Percentiles rank a stretch among this genome's conserved stretches.
Evolutionary conservation across 2,113 vertebrate genomes (phyloP).

Genomic region (Siniperca knerii): DNA sequence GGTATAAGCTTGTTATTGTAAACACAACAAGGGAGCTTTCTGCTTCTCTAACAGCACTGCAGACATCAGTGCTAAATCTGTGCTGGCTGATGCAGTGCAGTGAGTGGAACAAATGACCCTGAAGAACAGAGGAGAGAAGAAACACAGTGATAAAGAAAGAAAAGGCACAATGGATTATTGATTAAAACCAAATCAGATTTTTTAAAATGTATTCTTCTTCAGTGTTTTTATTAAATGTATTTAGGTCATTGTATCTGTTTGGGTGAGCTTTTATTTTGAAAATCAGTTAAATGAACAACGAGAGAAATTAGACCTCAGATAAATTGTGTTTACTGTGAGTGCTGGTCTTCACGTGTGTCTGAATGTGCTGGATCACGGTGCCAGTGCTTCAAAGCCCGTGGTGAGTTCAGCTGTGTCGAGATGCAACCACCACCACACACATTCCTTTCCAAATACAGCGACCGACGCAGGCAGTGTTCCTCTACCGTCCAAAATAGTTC

Average conservation of each 20-base stretch:
- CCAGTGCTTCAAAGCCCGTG: conserved; percentile 66
- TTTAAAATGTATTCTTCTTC: background rate
- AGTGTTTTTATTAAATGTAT: background rate
- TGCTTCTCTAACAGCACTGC: conserved; percentile 25
- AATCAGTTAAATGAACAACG: background rate
- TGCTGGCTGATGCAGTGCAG: conserved; percentile 43
- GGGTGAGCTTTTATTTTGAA: background rate
- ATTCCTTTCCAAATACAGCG: conserved; percentile 89
- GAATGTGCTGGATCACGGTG: conserved; percentile 81
- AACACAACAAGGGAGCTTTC: conserved; percentile 8
- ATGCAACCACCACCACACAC: conserved; percentile 71
- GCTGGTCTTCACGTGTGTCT: conserved; percentile 21
- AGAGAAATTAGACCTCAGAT: background rate
- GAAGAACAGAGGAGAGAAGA: conserved; percentile 13
- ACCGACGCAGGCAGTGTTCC: conserved; percentile 84
- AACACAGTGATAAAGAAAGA: background rate
- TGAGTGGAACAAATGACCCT: conserved; percentile 32
- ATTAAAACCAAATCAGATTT: background rate
- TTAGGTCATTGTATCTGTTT: conserved; percentile 3
- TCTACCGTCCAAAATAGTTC: conserved; percentile 81
- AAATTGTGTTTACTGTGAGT: conserved; percentile 6
- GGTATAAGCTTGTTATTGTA: background rate
- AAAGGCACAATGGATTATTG: background rate
- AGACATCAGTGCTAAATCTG: conserved; percentile 42
- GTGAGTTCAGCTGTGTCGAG: conserved; percentile 78